Conservation (phyloP, 1,140 invertebrate genomes). For the Meloidogyne exigua region DNA sequence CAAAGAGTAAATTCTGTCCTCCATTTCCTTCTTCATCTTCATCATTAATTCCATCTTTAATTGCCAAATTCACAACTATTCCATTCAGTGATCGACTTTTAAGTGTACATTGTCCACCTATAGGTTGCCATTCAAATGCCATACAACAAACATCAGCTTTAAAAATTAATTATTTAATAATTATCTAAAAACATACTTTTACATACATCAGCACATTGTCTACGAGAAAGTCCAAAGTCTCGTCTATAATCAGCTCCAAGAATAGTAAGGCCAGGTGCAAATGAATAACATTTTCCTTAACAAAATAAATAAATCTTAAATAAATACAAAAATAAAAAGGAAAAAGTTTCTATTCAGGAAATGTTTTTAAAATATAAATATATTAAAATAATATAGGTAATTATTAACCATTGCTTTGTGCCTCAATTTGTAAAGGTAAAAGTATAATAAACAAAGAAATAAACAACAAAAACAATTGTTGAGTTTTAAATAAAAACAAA, state of each 20-base stretch:
- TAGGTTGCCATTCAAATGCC: conserved; percentile 41
- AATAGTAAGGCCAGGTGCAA: conserved; percentile 46
- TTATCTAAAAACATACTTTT: conserved; percentile 18
- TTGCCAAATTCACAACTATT: conserved; percentile 28
- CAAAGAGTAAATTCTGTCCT: conserved; percentile 35
- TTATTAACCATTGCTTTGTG: conserved; percentile 6
- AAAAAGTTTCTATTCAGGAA: no score
- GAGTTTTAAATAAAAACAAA: background rate
- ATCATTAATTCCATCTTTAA: background rate
- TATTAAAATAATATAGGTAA: background rate
- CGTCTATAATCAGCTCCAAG: conserved; percentile 43
- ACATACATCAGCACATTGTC: conserved; percentile 41
- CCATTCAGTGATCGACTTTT: conserved; percentile 49
- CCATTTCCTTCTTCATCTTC: background rate
- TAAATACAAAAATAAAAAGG: no score
- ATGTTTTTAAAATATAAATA: no score
- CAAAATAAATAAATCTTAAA: background rate
- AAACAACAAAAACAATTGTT: background rate
- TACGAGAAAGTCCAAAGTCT: conserved; percentile 35
- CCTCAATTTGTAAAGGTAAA: background rate
- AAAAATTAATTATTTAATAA: background rate
- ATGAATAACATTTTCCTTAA: conserved; percentile 37
- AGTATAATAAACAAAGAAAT: background rate
- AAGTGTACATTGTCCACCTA: conserved; percentile 40
- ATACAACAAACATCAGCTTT: conserved; percentile 40